These are phyloP conservation scores for Pseudeuparius sepicola DNA, from an alignment of 2,888 invertebrate species.

Conservation along the genomic window DNA sequence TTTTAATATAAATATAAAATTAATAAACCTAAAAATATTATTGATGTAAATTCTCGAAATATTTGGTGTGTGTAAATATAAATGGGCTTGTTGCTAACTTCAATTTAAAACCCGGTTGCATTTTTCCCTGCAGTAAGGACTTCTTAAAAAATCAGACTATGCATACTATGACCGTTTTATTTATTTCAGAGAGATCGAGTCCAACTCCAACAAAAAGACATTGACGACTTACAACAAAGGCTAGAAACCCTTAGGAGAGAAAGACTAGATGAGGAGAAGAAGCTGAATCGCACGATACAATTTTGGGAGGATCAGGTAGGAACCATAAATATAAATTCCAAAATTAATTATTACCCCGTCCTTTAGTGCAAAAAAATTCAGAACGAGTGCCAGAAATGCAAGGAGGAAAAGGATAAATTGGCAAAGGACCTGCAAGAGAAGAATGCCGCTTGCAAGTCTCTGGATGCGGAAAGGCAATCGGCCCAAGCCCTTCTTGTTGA, in stretches of 20 bases:
- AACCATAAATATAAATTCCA: constrained; percentile 1
- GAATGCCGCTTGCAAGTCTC: constrained; percentile 36
- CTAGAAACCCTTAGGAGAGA: constrained; percentile 41
- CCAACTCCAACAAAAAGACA: constrained; percentile 44
- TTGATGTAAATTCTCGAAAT: no score
- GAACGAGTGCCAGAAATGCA: constrained; percentile 42
- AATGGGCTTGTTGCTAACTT: no score
- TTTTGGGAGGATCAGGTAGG: constrained; percentile 39
- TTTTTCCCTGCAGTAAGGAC: no score
- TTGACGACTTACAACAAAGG: constrained; percentile 42
- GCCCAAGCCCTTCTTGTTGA: constrained; percentile 37
- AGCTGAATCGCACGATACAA: constrained; percentile 32
- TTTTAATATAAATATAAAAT: no score
- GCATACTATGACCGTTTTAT: no score
- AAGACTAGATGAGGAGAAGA: constrained; percentile 37
- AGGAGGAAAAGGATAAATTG: constrained; percentile 42
- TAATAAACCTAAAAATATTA: no score
- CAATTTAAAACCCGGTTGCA: no score
- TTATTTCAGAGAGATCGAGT: constrained; percentile 54
- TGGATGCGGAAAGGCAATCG: constrained; percentile 42
- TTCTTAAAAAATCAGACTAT: no score
- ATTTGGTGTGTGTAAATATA: no score
- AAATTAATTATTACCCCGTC: background rate
- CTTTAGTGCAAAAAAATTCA: constrained; percentile 45
- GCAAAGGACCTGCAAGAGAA: constrained; percentile 43